Conservation (phyloP, 2,888 invertebrate species). For the Noctuana brunneofusca region DNA sequence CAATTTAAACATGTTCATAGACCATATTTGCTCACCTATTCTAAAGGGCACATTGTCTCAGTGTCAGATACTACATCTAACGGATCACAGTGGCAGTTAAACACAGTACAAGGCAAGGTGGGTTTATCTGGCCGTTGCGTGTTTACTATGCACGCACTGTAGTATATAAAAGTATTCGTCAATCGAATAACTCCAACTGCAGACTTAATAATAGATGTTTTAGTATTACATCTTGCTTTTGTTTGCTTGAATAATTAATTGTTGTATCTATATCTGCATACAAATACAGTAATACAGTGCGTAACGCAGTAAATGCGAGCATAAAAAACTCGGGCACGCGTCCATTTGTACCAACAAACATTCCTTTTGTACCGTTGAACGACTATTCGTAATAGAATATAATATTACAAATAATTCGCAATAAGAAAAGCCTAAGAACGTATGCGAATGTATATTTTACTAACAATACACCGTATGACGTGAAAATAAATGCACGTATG, state of each 20-base stretch:
- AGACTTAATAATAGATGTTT: not conserved
- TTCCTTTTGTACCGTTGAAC: not conserved
- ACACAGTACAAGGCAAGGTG: constrained; percentile 71
- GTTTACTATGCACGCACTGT: constrained; percentile 27
- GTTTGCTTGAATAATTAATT: constrained; percentile 5
- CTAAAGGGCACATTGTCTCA: constrained; percentile 27
- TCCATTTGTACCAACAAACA: not conserved
- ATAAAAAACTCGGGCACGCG: not conserved
- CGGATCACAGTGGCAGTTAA: constrained; percentile 79
- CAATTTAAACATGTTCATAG: no score
- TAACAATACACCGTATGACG: no score
- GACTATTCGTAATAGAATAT: no score
- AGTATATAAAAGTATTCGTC: not conserved
- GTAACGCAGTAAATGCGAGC: not conserved
- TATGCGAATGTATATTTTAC: no score
- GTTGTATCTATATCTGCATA: constrained; percentile 44
- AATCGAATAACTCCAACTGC: not conserved
- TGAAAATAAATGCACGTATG: no score
- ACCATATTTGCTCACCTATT: not conserved
- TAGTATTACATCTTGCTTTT: no score
- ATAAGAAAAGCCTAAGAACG: no score
- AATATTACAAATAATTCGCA: no score
- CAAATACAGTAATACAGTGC: not conserved
- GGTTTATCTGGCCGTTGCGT: constrained; percentile 52
- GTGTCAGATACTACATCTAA: constrained; percentile 56